Percentiles rank a stretch among this genome's conserved stretches.
Conservation (phyloP, 2,888 invertebrate species). For the Andrena bicolor region DNA sequence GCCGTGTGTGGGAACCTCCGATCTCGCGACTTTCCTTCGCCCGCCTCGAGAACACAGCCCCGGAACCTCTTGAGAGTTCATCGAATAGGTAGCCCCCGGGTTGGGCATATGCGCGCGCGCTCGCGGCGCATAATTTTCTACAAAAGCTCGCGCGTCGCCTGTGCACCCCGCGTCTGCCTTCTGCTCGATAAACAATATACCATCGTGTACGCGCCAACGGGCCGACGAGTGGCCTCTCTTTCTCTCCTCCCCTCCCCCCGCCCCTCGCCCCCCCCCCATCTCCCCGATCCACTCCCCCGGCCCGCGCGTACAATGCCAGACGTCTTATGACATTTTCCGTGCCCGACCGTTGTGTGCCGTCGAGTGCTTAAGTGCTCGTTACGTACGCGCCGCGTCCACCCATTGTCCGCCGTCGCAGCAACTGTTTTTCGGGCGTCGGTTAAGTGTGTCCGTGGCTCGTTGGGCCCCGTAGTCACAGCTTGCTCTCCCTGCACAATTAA, state of each 20-base stretch:
- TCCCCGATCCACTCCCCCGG: too few relatives aligned
- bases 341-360: conserved; percentile 72
- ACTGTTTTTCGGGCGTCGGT: conserved; percentile 71
- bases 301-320: conserved; percentile 70
- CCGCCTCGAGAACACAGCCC: conserved; percentile 34
- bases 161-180: conserved; percentile 61
- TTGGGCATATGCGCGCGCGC: conserved; percentile 59
- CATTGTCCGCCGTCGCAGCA: conserved; percentile 70
- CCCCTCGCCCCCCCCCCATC: not conserved
- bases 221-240: conserved; percentile 75
- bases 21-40: conserved; percentile 58
- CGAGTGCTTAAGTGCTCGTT: conserved; percentile 79
- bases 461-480: not conserved
- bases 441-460: conserved; percentile 55
- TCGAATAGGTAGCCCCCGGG: conserved; percentile 47
- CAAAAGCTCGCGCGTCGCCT: conserved; percentile 46
- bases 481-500: conserved; percentile 33
- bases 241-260: not conserved
- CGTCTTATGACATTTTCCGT: conserved; percentile 82
- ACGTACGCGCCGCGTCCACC: conserved; percentile 72
- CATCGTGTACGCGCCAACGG: conserved; percentile 83
- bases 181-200: conserved; percentile 82
- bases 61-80: conserved; percentile 62
- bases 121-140: conserved; percentile 47
- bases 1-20: conserved; percentile 80